Evolutionary conservation across 2,888 invertebrate genomes (phyloP).

Genomic region (Buathra laborator): DNA sequence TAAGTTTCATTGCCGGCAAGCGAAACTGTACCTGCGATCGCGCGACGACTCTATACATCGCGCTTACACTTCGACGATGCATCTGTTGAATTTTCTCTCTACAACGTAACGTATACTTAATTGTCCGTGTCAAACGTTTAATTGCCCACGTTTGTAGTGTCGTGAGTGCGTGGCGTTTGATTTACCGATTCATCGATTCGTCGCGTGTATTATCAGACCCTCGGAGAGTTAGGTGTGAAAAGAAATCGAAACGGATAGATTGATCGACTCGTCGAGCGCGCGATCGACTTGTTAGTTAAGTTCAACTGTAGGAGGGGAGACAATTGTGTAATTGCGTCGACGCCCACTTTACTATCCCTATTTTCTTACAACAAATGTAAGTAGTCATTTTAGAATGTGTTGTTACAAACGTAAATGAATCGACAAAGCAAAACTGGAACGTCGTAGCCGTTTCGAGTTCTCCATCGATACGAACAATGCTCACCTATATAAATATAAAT

Average conservation of each 20-base stretch:
- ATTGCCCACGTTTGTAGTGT: conserved; percentile 74
- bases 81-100: conserved; percentile 33
- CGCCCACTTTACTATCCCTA: conserved; percentile 68
- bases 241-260: conserved; percentile 55
- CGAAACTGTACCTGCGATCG: neutral
- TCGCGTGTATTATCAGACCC: conserved; percentile 26
- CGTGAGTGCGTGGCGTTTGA: conserved; percentile 74
- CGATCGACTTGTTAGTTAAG: conserved; percentile 59
- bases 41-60: conserved; percentile 1
- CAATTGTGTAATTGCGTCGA: conserved; percentile 75
- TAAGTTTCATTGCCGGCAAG: conserved; percentile 13
- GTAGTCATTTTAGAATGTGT: conserved; percentile 4
- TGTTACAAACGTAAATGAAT: conserved; percentile 4
- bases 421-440: conserved; percentile 21
- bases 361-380: conserved; percentile 3
- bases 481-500: neutral
- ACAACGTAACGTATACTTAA: conserved; percentile 66
- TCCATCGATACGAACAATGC: conserved; percentile 19
- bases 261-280: conserved; percentile 54
- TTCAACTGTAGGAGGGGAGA: conserved; percentile 61
- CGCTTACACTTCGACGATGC: conserved; percentile 2
- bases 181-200: conserved; percentile 75
- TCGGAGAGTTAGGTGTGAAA: conserved; percentile 71
- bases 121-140: conserved; percentile 75
- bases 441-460: neutral